phyloP scores from a whole-genome alignment of 2,797 vertebrate genomes.

The Eulemur mongoz region DNA sequence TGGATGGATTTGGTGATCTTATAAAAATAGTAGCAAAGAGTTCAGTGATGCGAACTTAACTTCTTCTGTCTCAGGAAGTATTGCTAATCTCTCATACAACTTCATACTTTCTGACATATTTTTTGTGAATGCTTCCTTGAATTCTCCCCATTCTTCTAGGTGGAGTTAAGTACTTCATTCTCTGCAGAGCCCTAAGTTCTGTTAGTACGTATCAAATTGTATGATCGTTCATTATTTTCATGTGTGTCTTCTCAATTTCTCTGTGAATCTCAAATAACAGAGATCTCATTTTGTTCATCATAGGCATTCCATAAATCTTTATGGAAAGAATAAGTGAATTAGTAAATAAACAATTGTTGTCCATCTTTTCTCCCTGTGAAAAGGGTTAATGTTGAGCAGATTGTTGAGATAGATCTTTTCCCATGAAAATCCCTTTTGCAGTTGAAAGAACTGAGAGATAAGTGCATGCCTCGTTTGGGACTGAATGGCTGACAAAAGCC shows the following conservation, averaged over 20 bases:
- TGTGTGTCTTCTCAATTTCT: background rate
- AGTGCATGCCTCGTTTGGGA: background rate
- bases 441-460: background rate
- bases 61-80: background rate
- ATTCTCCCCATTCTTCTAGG: background rate
- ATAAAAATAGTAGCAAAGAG: background rate
- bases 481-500: background rate
- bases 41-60: background rate
- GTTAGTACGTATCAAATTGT: background rate
- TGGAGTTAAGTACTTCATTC: background rate
- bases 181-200: background rate
- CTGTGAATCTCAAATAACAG: background rate
- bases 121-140: background rate
- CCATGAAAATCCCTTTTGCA: background rate
- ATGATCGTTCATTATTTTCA: background rate
- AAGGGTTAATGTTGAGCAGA: background rate
- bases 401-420: background rate
- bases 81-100: background rate
- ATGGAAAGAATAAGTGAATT: background rate
- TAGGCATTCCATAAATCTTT: background rate
- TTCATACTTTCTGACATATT: background rate
- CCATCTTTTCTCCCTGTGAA: background rate
- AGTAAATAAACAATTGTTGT: background rate
- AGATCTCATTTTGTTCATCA: background rate
- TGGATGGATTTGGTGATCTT: background rate